Base-by-base conservation (phyloP, 2,888 invertebrate species). In the Rhaphigaster nebulosa region DNA sequence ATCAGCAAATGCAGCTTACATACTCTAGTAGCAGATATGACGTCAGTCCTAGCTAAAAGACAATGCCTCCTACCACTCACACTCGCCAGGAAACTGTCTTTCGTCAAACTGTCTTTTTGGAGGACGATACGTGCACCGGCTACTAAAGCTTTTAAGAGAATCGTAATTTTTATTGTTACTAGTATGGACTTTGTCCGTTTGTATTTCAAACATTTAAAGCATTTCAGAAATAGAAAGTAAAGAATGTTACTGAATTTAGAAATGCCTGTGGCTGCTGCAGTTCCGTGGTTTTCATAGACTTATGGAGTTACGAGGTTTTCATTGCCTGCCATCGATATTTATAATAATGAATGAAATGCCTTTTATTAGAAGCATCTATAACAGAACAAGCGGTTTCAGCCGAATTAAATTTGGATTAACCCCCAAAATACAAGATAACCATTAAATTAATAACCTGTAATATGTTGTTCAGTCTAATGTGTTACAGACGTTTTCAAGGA, bases 91-190 rank as follows among this genome's bases (percentile, higher is more conserved):
- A 84, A 84, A 50, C 84, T 26, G 26, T 41, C 41, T 84, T 84
- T 84, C 84, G 84, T 84, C 84, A 84, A 76, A 84, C 13, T 84
- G 45, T n/a, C 45, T 84, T 84, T 84, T 84, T 84, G 15, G 84
- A 45, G 41, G 84, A 50, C 84, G 45, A 0, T 45, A 84, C 84
- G 84, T 84, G 84, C 23, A 41, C 3, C 0, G 45, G n/a, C 0
- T 84, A 45, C 45, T n/a, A 45, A 84, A 26, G 13, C 41, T 84
- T 45, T 84, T 84, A 26, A 84, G 15, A 50, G 13, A 84, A 45
- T 45, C n/a, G 12, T 41, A 41, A 23, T 41, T 80, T 80, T 41
- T 15, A 23, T 76, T 80, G 41, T 80, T 8, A 23, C 38, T 1
- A 38, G 18, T 20, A 38, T 41, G 10, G 23, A 65, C 26, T 80